Base-by-base conservation (phyloP, 2,888 invertebrate genomes). In the Blomia tropicalis region DNA sequence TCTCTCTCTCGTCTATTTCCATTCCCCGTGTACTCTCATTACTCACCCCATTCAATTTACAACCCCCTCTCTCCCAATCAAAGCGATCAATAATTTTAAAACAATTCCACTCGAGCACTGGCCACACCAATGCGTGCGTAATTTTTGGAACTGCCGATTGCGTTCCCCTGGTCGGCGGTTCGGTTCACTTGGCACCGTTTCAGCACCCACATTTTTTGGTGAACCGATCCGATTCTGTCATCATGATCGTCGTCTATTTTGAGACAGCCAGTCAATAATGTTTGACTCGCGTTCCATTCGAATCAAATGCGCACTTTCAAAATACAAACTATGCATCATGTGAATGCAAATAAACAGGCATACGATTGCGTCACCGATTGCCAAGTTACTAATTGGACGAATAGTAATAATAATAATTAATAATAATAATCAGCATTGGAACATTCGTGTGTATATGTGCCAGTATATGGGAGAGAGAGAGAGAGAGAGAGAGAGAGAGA, bases 321-420 rank as follows among this genome's bases (percentile, higher is more conserved):
- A n/a, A n/a, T n/a, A n/a, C n/a, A 36, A 11, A 36, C 36, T 36
- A 11, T 17, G 36, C 7, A 36, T 36, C 17, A 7, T 11, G 7
- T 36, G 36, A 36, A 36, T 36, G 36, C 36, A 36, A 11, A n/a
- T n/a, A n/a, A n/a, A n/a, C n/a, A n/a, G n/a, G n/a, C n/a, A n/a
- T n/a, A 7, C 36, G 36, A 36, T 36, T 36, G 17, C 36, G 7
- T n/a, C n/a, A n/a, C 7, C 51, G 27, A 47, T 47, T 47, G 51
- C 51, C 51, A 47, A 47, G 51, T 47, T 47, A 47, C 51, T 47
- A 47, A 47, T 47, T 47, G 51, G 51, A 27, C 27, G 66, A 25
- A 36, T 27, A 64, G 7, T 32, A 56, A n/a, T 31, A 58, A 32
- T 41, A 43, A 51, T 44, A 47, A 62, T 14, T 29, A 62, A 30